Percentiles rank a stretch among this genome's conserved stretches.
phyloP scores from a whole-genome alignment of 2,797 vertebrate species.

The Anguilla obscura region DNA sequence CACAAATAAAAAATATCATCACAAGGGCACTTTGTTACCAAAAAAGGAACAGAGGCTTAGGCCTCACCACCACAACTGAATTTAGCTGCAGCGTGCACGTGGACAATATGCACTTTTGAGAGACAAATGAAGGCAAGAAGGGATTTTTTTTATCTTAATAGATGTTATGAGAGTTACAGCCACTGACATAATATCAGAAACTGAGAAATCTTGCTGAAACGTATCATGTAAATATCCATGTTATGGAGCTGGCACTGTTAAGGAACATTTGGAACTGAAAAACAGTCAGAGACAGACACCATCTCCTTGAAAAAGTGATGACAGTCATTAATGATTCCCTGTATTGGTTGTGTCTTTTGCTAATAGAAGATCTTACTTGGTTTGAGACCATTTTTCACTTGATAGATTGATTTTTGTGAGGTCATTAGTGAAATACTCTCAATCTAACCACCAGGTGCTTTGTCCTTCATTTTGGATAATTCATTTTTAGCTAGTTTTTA shows the following conservation, averaged over 20 bases:
- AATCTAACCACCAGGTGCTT: neutral
- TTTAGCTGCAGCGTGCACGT: too few relatives aligned
- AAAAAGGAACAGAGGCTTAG: too few relatives aligned
- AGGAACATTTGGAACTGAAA: neutral
- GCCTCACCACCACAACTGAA: too few relatives aligned
- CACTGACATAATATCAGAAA: neutral
- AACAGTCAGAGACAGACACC: neutral
- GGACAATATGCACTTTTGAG: neutral
- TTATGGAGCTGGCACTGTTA: neutral
- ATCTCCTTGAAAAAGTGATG: neutral
- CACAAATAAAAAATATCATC: too few relatives aligned
- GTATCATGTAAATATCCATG: neutral
- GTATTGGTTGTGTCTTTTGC: neutral
- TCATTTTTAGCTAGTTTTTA: neutral
- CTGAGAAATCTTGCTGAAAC: neutral
- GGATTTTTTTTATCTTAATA: neutral
- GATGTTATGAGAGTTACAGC: neutral
- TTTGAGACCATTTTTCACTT: neutral
- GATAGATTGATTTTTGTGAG: neutral
- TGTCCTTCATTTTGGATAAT: neutral
- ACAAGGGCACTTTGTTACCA: too few relatives aligned
- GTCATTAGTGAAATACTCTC: neutral
- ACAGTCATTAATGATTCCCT: neutral
- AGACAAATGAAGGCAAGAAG: neutral
- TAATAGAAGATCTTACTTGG: neutral